These are phyloP conservation scores for Meteorus colon DNA, from an alignment of 2,888 invertebrate species.

Conservation along the genomic window DNA sequence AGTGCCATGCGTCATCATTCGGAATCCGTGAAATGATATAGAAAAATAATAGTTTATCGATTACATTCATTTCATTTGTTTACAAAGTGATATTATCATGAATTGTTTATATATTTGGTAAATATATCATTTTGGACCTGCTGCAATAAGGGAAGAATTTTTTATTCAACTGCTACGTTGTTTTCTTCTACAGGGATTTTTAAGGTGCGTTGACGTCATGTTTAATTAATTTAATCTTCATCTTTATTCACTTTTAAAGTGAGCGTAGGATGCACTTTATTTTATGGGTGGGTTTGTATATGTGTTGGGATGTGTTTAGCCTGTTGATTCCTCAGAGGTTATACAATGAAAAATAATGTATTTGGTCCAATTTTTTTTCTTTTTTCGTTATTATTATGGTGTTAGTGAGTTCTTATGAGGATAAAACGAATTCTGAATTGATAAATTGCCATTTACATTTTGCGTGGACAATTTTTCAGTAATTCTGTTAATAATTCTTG, in stretches of 20 bases:
- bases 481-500: neutral
- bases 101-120: neutral
- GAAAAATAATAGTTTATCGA: constrained; percentile 11
- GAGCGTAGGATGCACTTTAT: neutral
- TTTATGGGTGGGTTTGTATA: neutral
- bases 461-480: neutral
- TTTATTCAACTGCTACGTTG: constrained; percentile 19
- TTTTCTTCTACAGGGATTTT: constrained; percentile 8
- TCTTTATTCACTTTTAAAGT: neutral
- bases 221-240: constrained; percentile 5
- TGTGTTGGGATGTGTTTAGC: neutral
- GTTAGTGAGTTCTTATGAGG: no score
- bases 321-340: neutral
- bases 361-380: neutral
- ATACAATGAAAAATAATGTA: neutral
- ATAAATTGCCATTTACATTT: neutral
- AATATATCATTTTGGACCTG: constrained; percentile 6
- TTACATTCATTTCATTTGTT: constrained; percentile 19
- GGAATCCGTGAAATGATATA: neutral
- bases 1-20: constrained; percentile 12
- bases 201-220: constrained; percentile 30
- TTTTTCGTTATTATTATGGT: neutral
- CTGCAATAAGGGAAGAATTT: neutral
- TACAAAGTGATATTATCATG: neutral
- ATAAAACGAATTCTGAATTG: neutral